A percentile compares a stretch with the other conserved stretches of the same genome.
Evolutionary conservation across 2,113 vertebrate species (phyloP).

Genomic region (Burhinus bistriatus): DNA sequence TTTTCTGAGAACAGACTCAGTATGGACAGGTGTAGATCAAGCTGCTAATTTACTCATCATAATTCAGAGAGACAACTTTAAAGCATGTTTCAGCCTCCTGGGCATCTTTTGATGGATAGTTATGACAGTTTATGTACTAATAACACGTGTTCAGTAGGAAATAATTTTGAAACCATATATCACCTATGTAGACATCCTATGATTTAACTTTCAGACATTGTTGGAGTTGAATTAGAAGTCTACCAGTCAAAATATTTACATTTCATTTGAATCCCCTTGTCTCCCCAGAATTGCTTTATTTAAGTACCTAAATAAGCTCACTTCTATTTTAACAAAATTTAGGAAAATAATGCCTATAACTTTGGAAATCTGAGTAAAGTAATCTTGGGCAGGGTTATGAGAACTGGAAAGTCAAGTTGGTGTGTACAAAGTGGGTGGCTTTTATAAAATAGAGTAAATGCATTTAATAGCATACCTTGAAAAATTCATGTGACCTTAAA

Average conservation of each 20-base stretch:
- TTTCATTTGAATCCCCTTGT: not conserved
- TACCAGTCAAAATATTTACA: not conserved
- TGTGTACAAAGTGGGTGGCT: not conserved
- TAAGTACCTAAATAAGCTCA: not conserved
- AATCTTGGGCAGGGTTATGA: not conserved
- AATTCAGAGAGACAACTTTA: not conserved
- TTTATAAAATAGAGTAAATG: not conserved
- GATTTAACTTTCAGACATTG: not conserved
- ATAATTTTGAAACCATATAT: not conserved
- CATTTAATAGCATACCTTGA: not conserved
- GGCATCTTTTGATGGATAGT: constrained; percentile 14
- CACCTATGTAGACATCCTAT: not conserved
- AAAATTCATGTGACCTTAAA: not conserved
- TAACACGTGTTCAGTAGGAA: not conserved
- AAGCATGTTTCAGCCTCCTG: not conserved
- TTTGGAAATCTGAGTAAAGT: not conserved
- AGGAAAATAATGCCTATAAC: not conserved
- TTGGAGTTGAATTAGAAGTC: not conserved
- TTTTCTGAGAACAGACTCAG: not conserved
- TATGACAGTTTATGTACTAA: not conserved
- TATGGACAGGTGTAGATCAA: not conserved
- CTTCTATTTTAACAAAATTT: not conserved
- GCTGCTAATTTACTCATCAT: not conserved
- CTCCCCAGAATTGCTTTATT: not conserved
- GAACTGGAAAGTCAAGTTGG: not conserved